These are phyloP conservation scores for Nesometra sesokonis DNA, from an alignment of 35 echinoderm and acorn worm genomes.

Conservation along the genomic window DNA sequence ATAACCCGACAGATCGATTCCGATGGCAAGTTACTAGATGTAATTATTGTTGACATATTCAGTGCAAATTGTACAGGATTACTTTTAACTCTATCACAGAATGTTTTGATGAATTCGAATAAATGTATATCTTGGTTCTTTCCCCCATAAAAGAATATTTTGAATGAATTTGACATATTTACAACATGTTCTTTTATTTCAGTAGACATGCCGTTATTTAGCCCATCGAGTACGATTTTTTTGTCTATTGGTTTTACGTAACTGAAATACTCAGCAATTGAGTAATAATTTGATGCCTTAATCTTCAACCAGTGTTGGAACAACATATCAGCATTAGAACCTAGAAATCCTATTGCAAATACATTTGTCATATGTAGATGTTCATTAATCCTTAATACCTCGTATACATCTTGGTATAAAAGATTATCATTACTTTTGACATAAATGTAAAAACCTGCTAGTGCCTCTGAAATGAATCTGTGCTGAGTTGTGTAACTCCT, in stretches of 20 bases:
- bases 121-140: no score
- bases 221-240: not conserved
- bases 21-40: no score
- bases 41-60: no score
- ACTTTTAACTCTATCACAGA: no score
- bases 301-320: not conserved
- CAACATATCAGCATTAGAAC: not conserved
- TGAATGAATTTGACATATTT: no score
- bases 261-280: not conserved
- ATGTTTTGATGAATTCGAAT: no score
- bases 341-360: not conserved
- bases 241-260: not conserved
- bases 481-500: not conserved
- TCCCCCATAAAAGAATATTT: no score
- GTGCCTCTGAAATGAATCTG: not conserved
- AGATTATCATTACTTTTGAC: not conserved
- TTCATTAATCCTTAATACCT: not conserved
- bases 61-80: no score
- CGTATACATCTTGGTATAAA: not conserved
- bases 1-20: no score
- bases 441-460: not conserved
- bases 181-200: no score
- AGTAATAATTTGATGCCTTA: not conserved
- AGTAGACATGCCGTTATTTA: no score
- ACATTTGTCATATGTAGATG: not conserved